Evolutionary conservation across 2,888 invertebrate genomes (phyloP), one percentile per base, ranked within the genome.

Genomic region (Electrophaes corylata): DNA sequence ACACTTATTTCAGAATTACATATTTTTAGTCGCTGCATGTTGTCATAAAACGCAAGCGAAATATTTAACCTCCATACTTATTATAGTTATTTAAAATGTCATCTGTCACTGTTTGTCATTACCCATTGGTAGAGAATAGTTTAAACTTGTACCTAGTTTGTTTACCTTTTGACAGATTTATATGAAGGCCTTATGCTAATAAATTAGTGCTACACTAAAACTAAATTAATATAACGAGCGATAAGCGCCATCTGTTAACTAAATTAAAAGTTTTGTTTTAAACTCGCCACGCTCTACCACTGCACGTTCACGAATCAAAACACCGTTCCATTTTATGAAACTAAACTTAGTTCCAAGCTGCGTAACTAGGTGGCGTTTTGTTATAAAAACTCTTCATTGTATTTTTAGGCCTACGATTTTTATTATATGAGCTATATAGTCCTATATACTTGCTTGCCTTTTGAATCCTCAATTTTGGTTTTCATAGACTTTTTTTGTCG

Each of bases 171-270:
- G n/a, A n/a, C n/a, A n/a, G n/a, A n/a, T n/a, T n/a, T n/a, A n/a
- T n/a, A n/a, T n/a, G n/a, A n/a, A n/a, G n/a, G n/a, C n/a, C n/a
- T n/a, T n/a, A n/a, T n/a, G n/a, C n/a, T n/a, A n/a, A n/a, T n/a
- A n/a, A n/a, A n/a, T n/a, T 31, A 4, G 33, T 33, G n/a, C 33
- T 33, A 10, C 26, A 6, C 26, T 29, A 29, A 10, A 29, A 29
- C 26, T 10, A 29, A 29, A 2, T 6, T 29, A 10, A 18, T 18
- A 29, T 19, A 26, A 18, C 41, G 5, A 37, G 41, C 54, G 20
- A n/a, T 45, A 11, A 54, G 33, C 68, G 71, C 69, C 69, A 69
- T 65, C 71, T 71, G 37, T 62, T 12, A 8, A 4, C 16, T 12
- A 3, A 11, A 14, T 35, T n/a, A 19, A 46, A 8, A 58, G 60